Percentiles rank a stretch among this genome's conserved stretches.
These are phyloP conservation scores for Caenorhabditis sinica DNA, from an alignment of 2,888 invertebrate genomes.

Conservation along the genomic window DNA sequence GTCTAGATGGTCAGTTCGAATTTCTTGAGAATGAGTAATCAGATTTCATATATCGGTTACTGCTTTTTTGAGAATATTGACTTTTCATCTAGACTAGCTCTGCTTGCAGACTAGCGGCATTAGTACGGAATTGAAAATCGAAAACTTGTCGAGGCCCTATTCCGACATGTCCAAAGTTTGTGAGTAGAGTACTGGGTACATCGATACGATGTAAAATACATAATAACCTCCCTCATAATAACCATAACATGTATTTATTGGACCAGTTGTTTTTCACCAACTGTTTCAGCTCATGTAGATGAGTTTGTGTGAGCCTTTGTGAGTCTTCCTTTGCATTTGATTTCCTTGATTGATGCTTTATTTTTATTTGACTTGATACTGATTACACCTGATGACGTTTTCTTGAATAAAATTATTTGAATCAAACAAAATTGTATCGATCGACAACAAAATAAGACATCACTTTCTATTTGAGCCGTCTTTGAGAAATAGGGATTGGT, in stretches of 20 bases:
- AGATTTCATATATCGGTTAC: too few relatives aligned
- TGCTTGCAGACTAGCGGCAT: neutral
- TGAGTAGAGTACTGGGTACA: conserved; percentile 7
- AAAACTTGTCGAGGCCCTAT: neutral
- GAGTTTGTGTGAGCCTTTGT: conserved; percentile 15
- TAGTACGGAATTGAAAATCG: neutral
- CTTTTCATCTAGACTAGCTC: neutral
- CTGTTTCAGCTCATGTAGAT: neutral
- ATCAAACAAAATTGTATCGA: conserved; percentile 27
- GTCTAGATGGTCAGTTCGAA: neutral
- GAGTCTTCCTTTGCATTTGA: neutral
- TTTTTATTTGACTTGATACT: conserved; percentile 12
- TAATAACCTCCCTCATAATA: neutral
- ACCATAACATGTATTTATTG: neutral
- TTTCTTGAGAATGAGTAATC: neutral
- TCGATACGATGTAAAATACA: neutral
- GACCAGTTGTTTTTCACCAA: neutral
- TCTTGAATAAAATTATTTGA: conserved; percentile 48
- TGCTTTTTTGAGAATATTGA: neutral
- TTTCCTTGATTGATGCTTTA: conserved; percentile 18
- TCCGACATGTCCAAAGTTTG: conserved; percentile 1
- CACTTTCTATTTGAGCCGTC: conserved; percentile 14
- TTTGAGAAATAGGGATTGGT: neutral
- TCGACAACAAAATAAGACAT: conserved; percentile 20
- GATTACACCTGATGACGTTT: conserved; percentile 47